These are phyloP conservation scores for Alentia gelatinosa DNA, from an alignment of 2,888 invertebrate species.

Conservation along the genomic window DNA sequence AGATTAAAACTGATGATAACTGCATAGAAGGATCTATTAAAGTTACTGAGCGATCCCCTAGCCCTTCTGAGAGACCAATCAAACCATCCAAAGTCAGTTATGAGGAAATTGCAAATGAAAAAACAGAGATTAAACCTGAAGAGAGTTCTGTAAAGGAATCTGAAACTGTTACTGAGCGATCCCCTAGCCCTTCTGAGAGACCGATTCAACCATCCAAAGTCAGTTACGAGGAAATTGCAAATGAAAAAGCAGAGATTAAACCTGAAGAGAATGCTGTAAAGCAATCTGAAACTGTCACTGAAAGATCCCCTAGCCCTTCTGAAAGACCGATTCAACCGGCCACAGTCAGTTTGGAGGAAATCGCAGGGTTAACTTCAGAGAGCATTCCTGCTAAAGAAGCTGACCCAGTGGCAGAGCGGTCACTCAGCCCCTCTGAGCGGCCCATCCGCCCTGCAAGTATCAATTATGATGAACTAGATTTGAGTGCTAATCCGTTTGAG, in stretches of 20 bases:
- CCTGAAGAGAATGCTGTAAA: not conserved
- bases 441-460: not conserved
- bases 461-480: conserved; percentile 4
- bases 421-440: not conserved
- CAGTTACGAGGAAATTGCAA: not conserved
- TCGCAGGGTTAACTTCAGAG: not conserved
- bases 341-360: not conserved
- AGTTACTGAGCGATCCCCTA: not conserved
- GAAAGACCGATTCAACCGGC: not conserved
- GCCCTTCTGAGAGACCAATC: not conserved
- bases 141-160: not conserved
- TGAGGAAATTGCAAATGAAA: not conserved
- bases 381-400: not conserved
- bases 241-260: not conserved
- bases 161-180: not conserved
- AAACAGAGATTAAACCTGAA: not conserved
- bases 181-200: not conserved
- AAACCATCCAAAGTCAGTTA: not conserved
- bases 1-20: not conserved
- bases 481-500: conserved; percentile 2
- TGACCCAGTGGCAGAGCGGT: not conserved
- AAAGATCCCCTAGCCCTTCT: not conserved
- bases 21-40: not conserved
- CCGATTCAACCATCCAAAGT: not conserved
- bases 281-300: not conserved